A percentile compares a stretch with the other conserved stretches of the same genome.
Evolutionary conservation across 2,888 invertebrate genomes (phyloP).

Genomic region (Lasius platythorax): DNA sequence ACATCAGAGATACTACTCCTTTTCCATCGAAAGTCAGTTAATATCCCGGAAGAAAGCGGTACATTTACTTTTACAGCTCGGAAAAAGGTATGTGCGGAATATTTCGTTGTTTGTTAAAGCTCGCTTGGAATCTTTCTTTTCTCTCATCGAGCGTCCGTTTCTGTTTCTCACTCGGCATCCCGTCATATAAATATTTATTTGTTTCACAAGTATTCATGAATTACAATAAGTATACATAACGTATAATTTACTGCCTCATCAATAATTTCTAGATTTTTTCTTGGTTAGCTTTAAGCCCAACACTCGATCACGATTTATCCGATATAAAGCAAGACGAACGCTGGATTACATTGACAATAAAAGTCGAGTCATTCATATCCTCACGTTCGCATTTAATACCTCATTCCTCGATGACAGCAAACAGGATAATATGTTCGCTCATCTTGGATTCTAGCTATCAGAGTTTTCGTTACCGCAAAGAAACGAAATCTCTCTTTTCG

Average conservation of each 20-base stretch:
- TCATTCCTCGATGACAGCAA: neutral
- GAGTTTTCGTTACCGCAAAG: constrained; percentile 26
- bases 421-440: neutral
- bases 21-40: constrained; percentile 63
- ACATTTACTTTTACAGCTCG: constrained; percentile 64
- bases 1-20: constrained; percentile 63
- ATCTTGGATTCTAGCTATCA: constrained; percentile 9
- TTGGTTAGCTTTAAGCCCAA: constrained; percentile 15
- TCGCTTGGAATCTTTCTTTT: constrained; percentile 65
- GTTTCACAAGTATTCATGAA: constrained; percentile 12
- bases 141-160: constrained; percentile 56
- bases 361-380: constrained; percentile 4
- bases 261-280: constrained; percentile 20
- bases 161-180: constrained; percentile 57
- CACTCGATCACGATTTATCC: constrained; percentile 16
- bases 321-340: constrained; percentile 13
- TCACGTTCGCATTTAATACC: constrained; percentile 10
- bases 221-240: neutral
- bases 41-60: constrained; percentile 72
- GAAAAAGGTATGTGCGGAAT: constrained; percentile 71
- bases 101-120: constrained; percentile 71
- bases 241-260: constrained; percentile 12
- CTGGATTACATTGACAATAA: neutral
- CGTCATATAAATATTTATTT: constrained; percentile 15
- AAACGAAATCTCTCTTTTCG: constrained; percentile 20